Evolutionary conservation across 2,888 invertebrate genomes (phyloP), one percentile per base, ranked within the genome.

Genomic region (Campoplex capitator): DNA sequence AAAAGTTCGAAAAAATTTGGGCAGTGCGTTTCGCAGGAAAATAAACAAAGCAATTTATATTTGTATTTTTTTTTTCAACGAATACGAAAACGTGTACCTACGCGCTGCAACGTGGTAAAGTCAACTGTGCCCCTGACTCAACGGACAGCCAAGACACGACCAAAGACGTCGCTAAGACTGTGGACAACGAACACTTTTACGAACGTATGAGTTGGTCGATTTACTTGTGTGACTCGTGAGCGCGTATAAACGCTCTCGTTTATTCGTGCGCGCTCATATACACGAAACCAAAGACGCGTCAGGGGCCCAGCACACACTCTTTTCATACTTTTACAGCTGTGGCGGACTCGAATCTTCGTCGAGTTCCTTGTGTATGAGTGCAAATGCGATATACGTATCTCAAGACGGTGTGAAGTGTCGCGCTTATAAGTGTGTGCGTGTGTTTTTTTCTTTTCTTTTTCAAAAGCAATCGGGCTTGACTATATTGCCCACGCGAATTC

Each of bases 51-150:
- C 16, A 9, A 67, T 67, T 18, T 35, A 42, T 67, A 58, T 67
- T 67, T 67, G n/a, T 38, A 28, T 6, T 38, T 38, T 38, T 38
- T 38, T 38, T 38, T 51, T 56, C 9, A 28, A 77, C 51, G 51
- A 11, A 48, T 48, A 48, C 18, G 51, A 78, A 38, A 54, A 51
- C 42, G 56, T 82, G 78, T 78, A 77, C 23, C 23, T 23, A 23
- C 84, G 23, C 84, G 81, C 70, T 78, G 84, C 87, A 87, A 87
- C 87, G 87, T 84, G 87, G 84, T 87, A 77, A 38, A 81, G 35
- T 51, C 74, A 68, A 86, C 87, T 82, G 87, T 80, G 76, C 76
- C 54, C 35, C 62, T 68, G 28, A 77, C 51, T 71, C n/a, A 51
- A 51, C 42, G 48, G 71, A 70, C 75, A 68, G 67, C 56, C 82